Evolutionary conservation across 2,888 invertebrate genomes (phyloP).

Genomic region (Hydrotaea cyrtoneurina): DNA sequence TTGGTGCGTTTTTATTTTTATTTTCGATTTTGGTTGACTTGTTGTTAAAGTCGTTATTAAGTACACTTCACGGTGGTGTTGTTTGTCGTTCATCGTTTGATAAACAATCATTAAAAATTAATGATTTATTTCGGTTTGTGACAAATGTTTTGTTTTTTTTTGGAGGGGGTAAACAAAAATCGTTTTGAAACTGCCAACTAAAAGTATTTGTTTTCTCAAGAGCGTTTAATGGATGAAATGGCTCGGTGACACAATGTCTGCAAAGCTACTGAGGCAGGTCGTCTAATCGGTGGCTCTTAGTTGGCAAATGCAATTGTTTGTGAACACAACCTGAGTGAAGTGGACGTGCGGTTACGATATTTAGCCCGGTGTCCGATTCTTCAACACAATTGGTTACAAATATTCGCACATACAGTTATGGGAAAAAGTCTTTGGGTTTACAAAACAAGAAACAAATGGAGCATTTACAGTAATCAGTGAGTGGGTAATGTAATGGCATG

Average conservation of each 20-base stretch:
- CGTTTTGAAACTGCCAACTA: neutral
- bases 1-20: constrained; percentile 2
- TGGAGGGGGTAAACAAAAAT: too few species aligned
- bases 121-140: constrained; percentile 6
- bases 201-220: neutral
- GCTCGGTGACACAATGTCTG: constrained; percentile 22
- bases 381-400: too few species aligned
- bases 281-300: neutral
- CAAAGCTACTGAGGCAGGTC: neutral
- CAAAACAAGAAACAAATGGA: too few species aligned
- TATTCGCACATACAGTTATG: too few species aligned
- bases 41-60: constrained; percentile 10
- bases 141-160: constrained; percentile 21
- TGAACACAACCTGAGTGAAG: too few species aligned
- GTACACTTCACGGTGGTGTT: constrained; percentile 17
- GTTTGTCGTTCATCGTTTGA: neutral
- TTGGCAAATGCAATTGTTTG: too few species aligned
- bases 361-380: too few species aligned
- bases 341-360: too few species aligned
- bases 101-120: constrained; percentile 4
- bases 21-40: neutral
- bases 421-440: too few species aligned
- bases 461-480: too few species aligned
- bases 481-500: too few species aligned
- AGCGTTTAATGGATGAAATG: neutral